Evolutionary conservation across 2,888 invertebrate species (phyloP).

Genomic region (Cacoxenus indagator): DNA sequence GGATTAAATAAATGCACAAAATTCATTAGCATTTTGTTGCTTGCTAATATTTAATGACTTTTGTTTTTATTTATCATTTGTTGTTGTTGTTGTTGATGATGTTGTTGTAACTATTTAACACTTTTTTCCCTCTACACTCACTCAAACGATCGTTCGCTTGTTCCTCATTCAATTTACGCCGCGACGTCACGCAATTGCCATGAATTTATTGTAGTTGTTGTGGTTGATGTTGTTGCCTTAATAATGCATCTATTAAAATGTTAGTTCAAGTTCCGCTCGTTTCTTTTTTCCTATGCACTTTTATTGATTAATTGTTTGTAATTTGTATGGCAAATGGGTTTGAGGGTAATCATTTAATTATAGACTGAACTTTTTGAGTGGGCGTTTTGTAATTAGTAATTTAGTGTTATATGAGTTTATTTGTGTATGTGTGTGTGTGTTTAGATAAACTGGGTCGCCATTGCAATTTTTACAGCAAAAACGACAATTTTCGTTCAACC

Average conservation of each 20-base stretch:
- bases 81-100: background rate
- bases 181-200: conserved; percentile 14
- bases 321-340: conserved; percentile 17
- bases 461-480: too few relatives aligned
- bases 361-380: background rate
- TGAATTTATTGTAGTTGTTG: background rate
- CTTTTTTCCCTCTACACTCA: background rate
- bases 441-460: background rate
- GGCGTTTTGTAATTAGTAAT: conserved; percentile 17
- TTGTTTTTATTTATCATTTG: background rate
- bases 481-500: too few relatives aligned
- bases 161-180: background rate
- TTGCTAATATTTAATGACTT: background rate
- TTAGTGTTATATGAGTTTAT: background rate
- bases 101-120: conserved; percentile 12
- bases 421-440: background rate
- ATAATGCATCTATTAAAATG: background rate
- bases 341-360: conserved; percentile 3
- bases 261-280: background rate
- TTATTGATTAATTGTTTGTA: conserved; percentile 16
- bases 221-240: background rate
- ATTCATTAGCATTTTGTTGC: background rate
- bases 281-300: background rate
- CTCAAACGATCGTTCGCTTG: background rate
- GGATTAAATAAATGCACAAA: background rate